Base-by-base conservation (phyloP, 2,888 invertebrate genomes). In the Netelia melanura region DNA sequence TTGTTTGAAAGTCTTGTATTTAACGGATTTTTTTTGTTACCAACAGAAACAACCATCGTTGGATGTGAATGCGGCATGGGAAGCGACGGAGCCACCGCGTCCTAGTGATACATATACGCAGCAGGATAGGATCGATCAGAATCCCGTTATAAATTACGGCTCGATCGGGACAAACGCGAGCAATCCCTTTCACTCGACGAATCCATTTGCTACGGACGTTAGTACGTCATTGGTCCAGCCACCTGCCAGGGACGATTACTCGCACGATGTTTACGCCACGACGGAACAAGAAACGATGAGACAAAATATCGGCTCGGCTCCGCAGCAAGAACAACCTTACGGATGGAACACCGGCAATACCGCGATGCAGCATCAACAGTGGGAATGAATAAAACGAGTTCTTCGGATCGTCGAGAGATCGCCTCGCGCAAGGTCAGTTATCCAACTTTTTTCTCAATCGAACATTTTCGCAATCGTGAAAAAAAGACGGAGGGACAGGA, bases 231-330 rank as follows among this genome's bases (percentile, higher is more conserved):
- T 91, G 82, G 93, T 94, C 1, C 93, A 94, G 75, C 94, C 94
- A 17, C 90, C 93, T 2, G 86, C 95, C 76, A 95, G 95, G 88
- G 95, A 95, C 91, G 90, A 94, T 86, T 90, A 94, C 93, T 87
- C 94, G 90, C 94, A 94, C 86, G 94, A 95, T 87, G 95, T 95
- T 86, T 85, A 85, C 30, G 54, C 78, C 2, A 48, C 82, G 0
- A 71, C 52, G 0, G 70, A 75, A 14, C 77, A 71, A 21, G 62
- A 38, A 38, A 38, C 38, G 8, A 38, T 38, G 43, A 79, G 82
- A 44, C 61, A 75, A 30, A 71, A 78, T 23, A 6, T 71, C 11
- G 30, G 10, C 1, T 10, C 62, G 21, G 38, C 44, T 43, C 71
- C 17, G 10, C 68, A 21, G 68, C 17, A 58, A 11, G 23, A n/a